These are phyloP conservation scores for Steromphala cineraria DNA, from an alignment of 2,888 invertebrate species.

Conservation along the genomic window DNA sequence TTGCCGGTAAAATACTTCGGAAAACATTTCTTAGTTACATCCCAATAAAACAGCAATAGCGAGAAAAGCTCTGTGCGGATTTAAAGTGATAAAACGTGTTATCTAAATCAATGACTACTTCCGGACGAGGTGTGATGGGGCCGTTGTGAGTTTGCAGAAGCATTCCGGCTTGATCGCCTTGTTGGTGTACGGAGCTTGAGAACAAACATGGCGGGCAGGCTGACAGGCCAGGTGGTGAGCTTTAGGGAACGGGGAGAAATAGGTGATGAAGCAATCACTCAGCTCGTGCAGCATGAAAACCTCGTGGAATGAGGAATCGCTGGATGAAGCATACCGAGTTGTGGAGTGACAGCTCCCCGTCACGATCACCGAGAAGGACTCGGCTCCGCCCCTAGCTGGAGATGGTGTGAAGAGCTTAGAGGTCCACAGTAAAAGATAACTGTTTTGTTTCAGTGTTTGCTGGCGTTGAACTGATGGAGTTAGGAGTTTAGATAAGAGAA, in stretches of 20 bases:
- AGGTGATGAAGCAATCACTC: background rate
- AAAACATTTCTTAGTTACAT: conserved; percentile 4
- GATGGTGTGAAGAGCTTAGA: conserved; percentile 20
- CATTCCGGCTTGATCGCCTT: conserved; percentile 14
- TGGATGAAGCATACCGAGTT: background rate
- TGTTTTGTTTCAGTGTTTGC: conserved; percentile 26
- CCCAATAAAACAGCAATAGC: conserved; percentile 20
- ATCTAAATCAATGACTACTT: conserved; percentile 26
- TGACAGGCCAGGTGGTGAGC: conserved; percentile 9
- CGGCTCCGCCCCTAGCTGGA: conserved; percentile 12
- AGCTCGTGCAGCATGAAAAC: background rate
- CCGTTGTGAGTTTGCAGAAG: background rate
- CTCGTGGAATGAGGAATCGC: conserved; percentile 17
- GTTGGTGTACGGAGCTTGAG: conserved; percentile 11
- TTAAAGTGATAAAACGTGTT: conserved; percentile 24
- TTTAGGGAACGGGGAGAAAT: background rate
- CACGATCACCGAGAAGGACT: background rate
- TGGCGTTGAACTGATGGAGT: conserved; percentile 8
- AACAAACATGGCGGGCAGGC: conserved; percentile 1
- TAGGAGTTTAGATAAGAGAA: conserved; percentile 9
- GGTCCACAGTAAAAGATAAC: conserved; percentile 24
- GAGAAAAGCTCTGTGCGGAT: conserved; percentile 13
- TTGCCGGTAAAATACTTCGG: background rate
- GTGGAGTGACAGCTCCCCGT: conserved; percentile 14
- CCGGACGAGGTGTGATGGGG: conserved; percentile 21